Conservation (phyloP, 2,888 invertebrate species). For the Nephrotoma guestfalica region DNA sequence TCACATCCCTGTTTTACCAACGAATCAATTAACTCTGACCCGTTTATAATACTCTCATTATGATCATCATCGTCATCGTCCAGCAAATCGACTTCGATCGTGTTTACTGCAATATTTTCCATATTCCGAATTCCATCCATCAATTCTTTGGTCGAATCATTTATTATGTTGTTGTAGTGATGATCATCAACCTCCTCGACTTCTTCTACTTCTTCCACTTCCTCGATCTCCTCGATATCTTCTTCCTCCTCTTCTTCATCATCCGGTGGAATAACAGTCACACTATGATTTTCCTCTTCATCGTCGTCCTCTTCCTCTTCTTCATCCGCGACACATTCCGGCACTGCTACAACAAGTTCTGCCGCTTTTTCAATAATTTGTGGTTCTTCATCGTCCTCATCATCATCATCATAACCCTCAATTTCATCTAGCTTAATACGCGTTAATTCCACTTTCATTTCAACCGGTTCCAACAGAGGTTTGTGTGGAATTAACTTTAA, state of each 20-base stretch:
- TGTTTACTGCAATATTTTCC: not conserved
- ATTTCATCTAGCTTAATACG: not conserved
- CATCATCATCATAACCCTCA: not conserved
- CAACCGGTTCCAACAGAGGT: not conserved
- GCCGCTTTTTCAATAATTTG: not conserved
- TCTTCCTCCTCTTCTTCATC: not conserved
- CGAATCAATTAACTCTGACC: constrained; percentile 39
- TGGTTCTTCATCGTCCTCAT: not conserved
- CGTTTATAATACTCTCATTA: constrained; percentile 25
- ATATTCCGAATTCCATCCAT: constrained; percentile 9
- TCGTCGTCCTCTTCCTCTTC: constrained; percentile 19
- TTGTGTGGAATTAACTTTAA: not conserved
- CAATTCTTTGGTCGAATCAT: constrained; percentile 6
- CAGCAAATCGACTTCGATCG: constrained; percentile 7
- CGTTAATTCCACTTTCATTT: not conserved
- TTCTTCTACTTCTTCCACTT: constrained; percentile 21
- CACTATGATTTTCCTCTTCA: constrained; percentile 8
- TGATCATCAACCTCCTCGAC: constrained; percentile 9
- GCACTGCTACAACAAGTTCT: not conserved
- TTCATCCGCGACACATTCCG: constrained; percentile 18
- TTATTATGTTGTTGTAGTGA: constrained; percentile 5
- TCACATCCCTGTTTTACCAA: constrained; percentile 46
- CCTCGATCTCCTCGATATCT: constrained; percentile 5
- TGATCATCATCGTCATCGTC: constrained; percentile 16
- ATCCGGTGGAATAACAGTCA: not conserved